Base-by-base conservation (phyloP, 2,888 invertebrate genomes). In the Cistogaster globosa region DNA sequence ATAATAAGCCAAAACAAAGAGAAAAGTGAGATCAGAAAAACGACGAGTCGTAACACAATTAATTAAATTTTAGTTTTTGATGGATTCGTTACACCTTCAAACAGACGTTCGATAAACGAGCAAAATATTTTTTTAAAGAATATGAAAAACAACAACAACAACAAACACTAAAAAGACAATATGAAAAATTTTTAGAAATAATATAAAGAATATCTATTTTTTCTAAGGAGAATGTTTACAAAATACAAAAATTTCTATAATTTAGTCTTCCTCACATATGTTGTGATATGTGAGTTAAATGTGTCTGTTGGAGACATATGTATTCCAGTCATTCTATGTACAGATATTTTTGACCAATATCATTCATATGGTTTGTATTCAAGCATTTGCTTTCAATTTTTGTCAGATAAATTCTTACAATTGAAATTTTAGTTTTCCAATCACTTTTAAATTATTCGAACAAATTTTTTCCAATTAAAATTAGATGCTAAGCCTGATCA, bases 41-140 rank as follows among this genome's bases (percentile, higher is more conserved):
- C 76, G 18, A 63, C 67, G 63, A 82, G 82, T 79, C 78, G 82
- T 87, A 86, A 86, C 85, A 86, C 87, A 87, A 88, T 87, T 87
- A 88, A 88, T 87, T 87, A 87, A 86, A 87, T 86, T 87, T 87
- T 83, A 72, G 76, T 86, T 86, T 87, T 88, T 88, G 88, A 88
- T 88, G 84, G 87, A 88, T 88, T 88, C 87, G 88, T 87, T 88
- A 87, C 88, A 87, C 84, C 75, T 68, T 42, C 58, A 75, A 76
- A 62, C 80, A 81, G 74, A 83, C 84, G 87, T 87, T 86, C 85
- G 88, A 86, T 86, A 85, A 85, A 84, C 84, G 84, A 84, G 62
- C 75, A 74, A 81, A 84, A 74, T 48, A 67, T 26, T 26, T 81
- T 57, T 32, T 63, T 69, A 12, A 36, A 18, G 68, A 45, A 51